A percentile compares a stretch with the other conserved stretches of the same genome.
phyloP scores from a whole-genome alignment of 2,113 vertebrate species.

The Irena cyanogastra region DNA sequence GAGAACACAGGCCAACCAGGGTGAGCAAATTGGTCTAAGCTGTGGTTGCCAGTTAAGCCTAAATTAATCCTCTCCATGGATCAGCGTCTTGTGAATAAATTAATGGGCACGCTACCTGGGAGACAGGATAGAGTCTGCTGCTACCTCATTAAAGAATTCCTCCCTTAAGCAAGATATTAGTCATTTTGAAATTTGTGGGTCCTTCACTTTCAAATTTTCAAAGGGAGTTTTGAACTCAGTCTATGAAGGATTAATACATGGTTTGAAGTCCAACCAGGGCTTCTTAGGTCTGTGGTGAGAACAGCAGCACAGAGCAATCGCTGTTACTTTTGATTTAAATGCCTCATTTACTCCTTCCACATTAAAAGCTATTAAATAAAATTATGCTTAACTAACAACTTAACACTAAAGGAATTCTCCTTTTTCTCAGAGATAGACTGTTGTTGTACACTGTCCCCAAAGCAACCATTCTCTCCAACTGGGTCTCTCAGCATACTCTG shows the following conservation, averaged over 20 bases:
- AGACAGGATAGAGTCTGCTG: background rate
- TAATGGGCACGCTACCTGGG: background rate
- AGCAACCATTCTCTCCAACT: background rate
- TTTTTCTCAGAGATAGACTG: background rate
- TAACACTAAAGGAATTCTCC: background rate
- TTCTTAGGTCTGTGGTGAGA: background rate
- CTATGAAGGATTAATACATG: background rate
- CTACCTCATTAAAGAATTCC: background rate
- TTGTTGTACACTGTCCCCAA: background rate
- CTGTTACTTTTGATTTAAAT: background rate
- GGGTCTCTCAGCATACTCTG: background rate
- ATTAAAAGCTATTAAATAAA: background rate
- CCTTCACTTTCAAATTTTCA: background rate
- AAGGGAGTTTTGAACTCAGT: background rate
- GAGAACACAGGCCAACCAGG: background rate
- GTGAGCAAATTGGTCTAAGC: background rate
- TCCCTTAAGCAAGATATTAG: background rate
- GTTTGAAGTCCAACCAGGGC: background rate
- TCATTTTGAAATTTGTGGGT: background rate
- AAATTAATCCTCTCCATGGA: background rate
- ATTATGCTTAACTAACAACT: background rate
- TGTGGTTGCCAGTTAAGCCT: background rate
- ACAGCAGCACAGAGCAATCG: background rate
- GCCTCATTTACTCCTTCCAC: constrained; percentile 1
- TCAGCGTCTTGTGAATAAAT: background rate